Percentiles rank a stretch among this genome's conserved stretches.
Conservation (phyloP, 2,888 invertebrate species). For the Xylota segnis region DNA sequence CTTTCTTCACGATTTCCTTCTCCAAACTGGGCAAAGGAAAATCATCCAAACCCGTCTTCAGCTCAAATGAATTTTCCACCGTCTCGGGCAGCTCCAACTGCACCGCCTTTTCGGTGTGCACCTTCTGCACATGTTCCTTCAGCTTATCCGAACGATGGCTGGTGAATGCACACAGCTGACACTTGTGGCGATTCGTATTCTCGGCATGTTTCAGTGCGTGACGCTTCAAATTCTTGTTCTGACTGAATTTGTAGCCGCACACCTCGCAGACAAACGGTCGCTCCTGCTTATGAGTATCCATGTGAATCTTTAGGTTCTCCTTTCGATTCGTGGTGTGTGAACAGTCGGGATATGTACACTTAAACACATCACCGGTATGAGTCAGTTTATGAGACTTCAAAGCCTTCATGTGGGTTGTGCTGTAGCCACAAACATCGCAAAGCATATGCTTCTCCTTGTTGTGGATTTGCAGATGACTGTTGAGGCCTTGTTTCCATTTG, state of each 20-base stretch:
- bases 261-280: constrained; percentile 86
- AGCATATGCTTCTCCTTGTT: constrained; percentile 85
- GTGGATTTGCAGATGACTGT: constrained; percentile 85
- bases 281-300: constrained; percentile 86
- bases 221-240: constrained; percentile 85
- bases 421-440: constrained; percentile 86
- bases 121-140: constrained; percentile 85
- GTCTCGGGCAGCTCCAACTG: constrained; percentile 82
- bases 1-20: constrained; percentile 3
- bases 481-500: constrained; percentile 87
- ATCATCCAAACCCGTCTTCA: constrained; percentile 79
- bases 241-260: constrained; percentile 86
- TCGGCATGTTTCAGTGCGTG: constrained; percentile 82
- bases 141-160: constrained; percentile 86
- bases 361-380: constrained; percentile 85
- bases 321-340: constrained; percentile 85
- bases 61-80: constrained; percentile 82
- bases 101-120: constrained; percentile 82
- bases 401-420: constrained; percentile 86
- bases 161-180: constrained; percentile 85
- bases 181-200: constrained; percentile 82
- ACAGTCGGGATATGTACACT: constrained; percentile 85
- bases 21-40: constrained; percentile 79
- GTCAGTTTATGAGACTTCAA: constrained; percentile 85
- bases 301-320: constrained; percentile 86